These are phyloP conservation scores for rat (Rattus norvegicus) DNA, from an alignment of 2,113 vertebrate genomes.

Conservation along the genomic window DNA sequence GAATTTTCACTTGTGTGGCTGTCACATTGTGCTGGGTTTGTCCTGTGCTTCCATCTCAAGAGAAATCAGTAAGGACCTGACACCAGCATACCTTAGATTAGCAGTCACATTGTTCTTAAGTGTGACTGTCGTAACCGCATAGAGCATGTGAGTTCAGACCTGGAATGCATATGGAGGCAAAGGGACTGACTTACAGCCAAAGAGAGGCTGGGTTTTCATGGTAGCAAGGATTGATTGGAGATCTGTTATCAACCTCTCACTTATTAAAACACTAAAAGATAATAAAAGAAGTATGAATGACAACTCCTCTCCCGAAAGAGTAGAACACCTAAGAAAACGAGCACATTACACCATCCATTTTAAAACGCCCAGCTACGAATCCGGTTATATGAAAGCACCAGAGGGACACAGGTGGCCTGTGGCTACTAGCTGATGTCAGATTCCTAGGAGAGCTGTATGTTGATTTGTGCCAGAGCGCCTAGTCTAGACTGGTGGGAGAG, in stretches of 20 bases:
- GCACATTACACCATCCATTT: background rate
- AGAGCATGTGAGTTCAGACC: background rate
- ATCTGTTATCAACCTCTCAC: background rate
- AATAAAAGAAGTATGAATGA: conserved; percentile 2
- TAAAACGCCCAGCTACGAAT: background rate
- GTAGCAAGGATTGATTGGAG: background rate
- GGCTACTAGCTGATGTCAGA: background rate
- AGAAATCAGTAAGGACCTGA: conserved; percentile 41
- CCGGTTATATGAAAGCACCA: background rate
- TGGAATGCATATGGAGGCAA: background rate
- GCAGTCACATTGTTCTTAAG: conserved; percentile 56
- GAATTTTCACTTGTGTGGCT: conserved; percentile 21
- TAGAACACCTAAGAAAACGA: background rate
- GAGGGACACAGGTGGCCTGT: background rate
- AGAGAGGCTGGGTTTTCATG: conserved; percentile 29
- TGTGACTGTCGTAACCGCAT: conserved; percentile 24
- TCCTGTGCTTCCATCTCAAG: background rate
- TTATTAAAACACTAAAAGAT: conserved; percentile 14
- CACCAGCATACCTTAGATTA: background rate
- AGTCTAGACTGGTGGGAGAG: background rate
- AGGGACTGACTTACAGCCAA: background rate
- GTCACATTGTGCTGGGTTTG: conserved; percentile 12
- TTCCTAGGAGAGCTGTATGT: background rate
- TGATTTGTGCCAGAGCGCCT: background rate
- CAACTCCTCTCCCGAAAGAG: background rate